Base-by-base conservation (phyloP, 1,140 invertebrate species). In the Aphelenchoides avenae region DNA sequence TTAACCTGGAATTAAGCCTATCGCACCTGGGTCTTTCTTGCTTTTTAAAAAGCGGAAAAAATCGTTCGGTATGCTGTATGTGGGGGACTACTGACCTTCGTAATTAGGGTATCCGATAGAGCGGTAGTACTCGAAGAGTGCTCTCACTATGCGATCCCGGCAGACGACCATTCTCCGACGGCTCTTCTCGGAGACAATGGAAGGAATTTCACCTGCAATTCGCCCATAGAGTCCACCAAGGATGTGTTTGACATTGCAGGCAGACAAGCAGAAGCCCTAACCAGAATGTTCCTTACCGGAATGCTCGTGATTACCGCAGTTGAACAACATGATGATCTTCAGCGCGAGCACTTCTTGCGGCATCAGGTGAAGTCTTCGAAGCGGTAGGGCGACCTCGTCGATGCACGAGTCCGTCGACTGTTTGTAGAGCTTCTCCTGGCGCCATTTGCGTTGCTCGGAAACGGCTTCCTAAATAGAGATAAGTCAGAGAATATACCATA, bases 391-490 rank as follows among this genome's bases (percentile, higher is more conserved):
- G 11, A 70, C 68, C 39, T 70, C 68, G 46, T 72, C 69, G 13
- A 70, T 67, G 36, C 68, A 70, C 9, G 42, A 18, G 22, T 61
- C 64, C 0, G 68, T 70, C 68, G 68, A 71, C 29, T 63, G 65
- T 22, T 68, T 54, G 44, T 70, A 70, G 20, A 70, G 44, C 47
- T 72, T 72, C 30, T 70, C 68, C 43, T 70, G 68, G 15, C 68
- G 54, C 68, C 68, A 70, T 37, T 34, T 36, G n/a, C 68, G 71
- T 41, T 67, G 68, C n/a, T 50, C 69, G 5, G 69, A 41, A 18
- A 57, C 36, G 13, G 42, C 31, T 42, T 57, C 30, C 55, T 57
- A n/a, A 13, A 56, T 15, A n/a, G 15, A 11, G 1, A 57, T 5
- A 34, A 3, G 0, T 60, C 18, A 37, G 2, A 7, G n/a, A n/a